Evolutionary conservation across 1,140 invertebrate genomes (phyloP).

Genomic region (Phymorhynchus buccinoides): DNA sequence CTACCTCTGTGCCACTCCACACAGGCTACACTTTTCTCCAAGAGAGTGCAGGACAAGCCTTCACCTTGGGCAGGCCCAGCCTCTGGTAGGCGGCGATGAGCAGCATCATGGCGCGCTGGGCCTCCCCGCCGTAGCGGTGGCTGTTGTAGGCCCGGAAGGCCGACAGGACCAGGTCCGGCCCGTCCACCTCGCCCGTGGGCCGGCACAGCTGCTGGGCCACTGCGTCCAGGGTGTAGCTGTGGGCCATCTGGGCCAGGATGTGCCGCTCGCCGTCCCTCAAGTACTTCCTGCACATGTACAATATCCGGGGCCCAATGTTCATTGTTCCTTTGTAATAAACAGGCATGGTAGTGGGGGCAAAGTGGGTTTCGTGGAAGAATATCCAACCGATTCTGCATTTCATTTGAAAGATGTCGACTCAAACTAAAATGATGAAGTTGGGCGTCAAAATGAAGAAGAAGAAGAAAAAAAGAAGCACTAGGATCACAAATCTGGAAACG

Average conservation of each 20-base stretch:
- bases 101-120: constrained; percentile 12
- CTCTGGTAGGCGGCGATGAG: constrained; percentile 19
- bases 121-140: not conserved
- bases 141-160: constrained; percentile 51
- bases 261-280: constrained; percentile 85
- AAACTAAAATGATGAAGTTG: too few species aligned
- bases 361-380: too few species aligned
- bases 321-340: too few species aligned
- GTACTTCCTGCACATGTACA: constrained; percentile 83
- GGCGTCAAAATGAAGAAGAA: too few species aligned
- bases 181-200: constrained; percentile 44
- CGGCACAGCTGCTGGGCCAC: constrained; percentile 47
- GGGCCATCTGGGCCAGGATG: constrained; percentile 83
- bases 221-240: constrained; percentile 67
- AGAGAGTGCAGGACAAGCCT: not conserved
- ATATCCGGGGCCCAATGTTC: too few species aligned
- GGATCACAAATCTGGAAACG: too few species aligned
- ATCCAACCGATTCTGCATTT: too few species aligned
- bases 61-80: constrained; percentile 29
- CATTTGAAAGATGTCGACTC: too few species aligned
- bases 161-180: constrained; percentile 48
- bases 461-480: too few species aligned
- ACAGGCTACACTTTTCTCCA: too few species aligned
- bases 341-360: too few species aligned
- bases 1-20: too few species aligned